Percentiles rank a stretch among this genome's conserved stretches.
These are phyloP conservation scores for Choristoneura fumiferana DNA, from an alignment of 1,140 invertebrate species.

Conservation along the genomic window DNA sequence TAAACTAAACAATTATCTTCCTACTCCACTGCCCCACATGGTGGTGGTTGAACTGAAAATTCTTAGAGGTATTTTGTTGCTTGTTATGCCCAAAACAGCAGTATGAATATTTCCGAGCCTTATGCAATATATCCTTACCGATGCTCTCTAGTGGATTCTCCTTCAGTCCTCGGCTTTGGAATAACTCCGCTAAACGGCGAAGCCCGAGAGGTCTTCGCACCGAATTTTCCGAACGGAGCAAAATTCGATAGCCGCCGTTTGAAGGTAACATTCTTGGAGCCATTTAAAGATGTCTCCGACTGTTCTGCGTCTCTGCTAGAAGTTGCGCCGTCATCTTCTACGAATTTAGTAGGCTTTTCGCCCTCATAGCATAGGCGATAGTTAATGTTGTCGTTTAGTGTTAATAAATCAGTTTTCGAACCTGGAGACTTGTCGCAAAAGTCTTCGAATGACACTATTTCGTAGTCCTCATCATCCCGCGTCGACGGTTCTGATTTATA, in stretches of 20 bases:
- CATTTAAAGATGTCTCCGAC: constrained; percentile 68
- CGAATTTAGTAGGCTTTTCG: constrained; percentile 52
- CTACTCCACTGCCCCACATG: no score
- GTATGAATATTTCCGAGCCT: no score
- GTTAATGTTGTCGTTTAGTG: constrained; percentile 76
- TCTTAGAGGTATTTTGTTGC: no score
- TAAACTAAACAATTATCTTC: no score
- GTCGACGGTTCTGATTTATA: constrained; percentile 64
- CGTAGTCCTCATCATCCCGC: constrained; percentile 69
- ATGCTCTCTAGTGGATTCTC: constrained; percentile 55
- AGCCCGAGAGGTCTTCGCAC: constrained; percentile 34
- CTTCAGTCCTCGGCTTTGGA: constrained; percentile 54
- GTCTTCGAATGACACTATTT: constrained; percentile 79
- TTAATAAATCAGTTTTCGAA: constrained; percentile 72
- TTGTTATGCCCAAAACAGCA: no score
- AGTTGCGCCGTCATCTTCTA: constrained; percentile 57
- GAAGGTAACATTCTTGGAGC: constrained; percentile 51
- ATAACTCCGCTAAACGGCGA: constrained; percentile 59
- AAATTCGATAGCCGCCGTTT: constrained; percentile 55
- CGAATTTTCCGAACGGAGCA: constrained; percentile 56
- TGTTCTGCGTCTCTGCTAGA: constrained; percentile 54
- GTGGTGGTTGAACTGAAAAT: no score
- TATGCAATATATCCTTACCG: constrained; percentile 46
- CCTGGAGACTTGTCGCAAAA: constrained; percentile 78
- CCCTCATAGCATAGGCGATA: constrained; percentile 73